Evolutionary conservation across 2,888 invertebrate species (phyloP).

Genomic region (Heliconius charithonia): DNA sequence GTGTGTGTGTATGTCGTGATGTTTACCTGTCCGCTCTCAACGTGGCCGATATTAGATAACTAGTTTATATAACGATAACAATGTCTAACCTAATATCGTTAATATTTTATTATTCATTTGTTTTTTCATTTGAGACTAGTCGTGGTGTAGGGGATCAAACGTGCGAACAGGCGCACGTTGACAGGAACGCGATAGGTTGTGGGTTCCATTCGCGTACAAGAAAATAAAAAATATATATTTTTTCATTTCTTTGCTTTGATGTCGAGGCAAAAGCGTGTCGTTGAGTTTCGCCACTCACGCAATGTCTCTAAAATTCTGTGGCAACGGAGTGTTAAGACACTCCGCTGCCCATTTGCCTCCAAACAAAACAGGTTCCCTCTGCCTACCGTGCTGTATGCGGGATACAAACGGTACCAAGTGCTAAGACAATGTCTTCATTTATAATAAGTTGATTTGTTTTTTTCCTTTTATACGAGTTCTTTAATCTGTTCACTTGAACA

Average conservation of each 20-base stretch:
- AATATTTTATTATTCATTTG: too few relatives aligned
- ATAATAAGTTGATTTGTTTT: background rate
- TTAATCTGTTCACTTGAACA: background rate
- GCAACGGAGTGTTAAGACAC: too few relatives aligned
- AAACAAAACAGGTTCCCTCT: too few relatives aligned
- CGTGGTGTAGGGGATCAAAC: background rate
- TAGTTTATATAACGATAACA: constrained; percentile 22
- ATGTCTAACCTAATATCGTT: background rate
- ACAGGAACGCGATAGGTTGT: background rate
- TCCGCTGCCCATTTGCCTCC: too few relatives aligned
- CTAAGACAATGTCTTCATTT: background rate
- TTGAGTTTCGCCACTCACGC: background rate
- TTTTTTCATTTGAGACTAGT: too few relatives aligned
- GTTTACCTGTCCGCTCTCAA: constrained; percentile 14
- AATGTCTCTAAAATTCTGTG: too few relatives aligned
- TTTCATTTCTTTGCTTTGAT: background rate
- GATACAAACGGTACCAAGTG: too few relatives aligned
- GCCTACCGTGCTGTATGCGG: too few relatives aligned
- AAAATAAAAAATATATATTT: background rate
- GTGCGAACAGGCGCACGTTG: too few relatives aligned
- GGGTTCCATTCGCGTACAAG: background rate
- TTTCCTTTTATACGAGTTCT: background rate
- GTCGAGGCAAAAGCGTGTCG: background rate
- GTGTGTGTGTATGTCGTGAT: background rate
- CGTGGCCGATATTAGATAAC: background rate